Base-by-base conservation (phyloP, 2,113 vertebrate species). In the Serranochromis macrocephalus region DNA sequence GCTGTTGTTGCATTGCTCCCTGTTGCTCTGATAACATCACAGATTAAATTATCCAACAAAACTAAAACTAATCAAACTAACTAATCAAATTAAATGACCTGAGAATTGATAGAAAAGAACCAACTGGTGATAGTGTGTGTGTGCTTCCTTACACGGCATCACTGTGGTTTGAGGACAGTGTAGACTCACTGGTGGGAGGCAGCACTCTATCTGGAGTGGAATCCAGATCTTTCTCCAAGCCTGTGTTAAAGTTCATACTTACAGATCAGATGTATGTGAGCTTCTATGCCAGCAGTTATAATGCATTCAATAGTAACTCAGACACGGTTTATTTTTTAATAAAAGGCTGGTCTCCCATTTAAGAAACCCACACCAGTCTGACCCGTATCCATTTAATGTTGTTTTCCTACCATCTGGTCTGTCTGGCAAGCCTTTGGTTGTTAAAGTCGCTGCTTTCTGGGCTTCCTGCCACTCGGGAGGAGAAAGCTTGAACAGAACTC, bases 401-500 rank as follows among this genome's bases (percentile, higher is more conserved):
- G 31, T 38, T 47, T 47, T 75, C 40, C 40, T 75, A 78, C 90
- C 61, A 2, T 81, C 54, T 58, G 57, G 40, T 71, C 80, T 33
- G 45, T 12, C 47, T 31, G 13, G 14, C 13, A 3, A 75, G 33
- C 63, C 79, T 55, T 85, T 68, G 36, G 21, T 36, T 49, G 75
- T 79, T 47, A 8, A 2, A 21, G 24, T 85, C 81, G 95, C 96
- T 84, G 57, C 91, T 12, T 89, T 33, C 9, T 95, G 95, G 11
- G 95, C 80, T 12, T 97, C 95, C 84, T 96, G 89, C 98, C 98
- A 98, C 78, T 98, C 97, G 31, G 91, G 95, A 8, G 97, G 98
- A 5, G 97, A 98, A 11, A 99, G 84, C 57, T 96, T 96, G 31
- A 97, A 96, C 47, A 99, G 96, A 84, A 99, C 96, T 14, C 98